Conservation (phyloP, 2,797 vertebrate genomes). For the Chloroceryle inda region DNA sequence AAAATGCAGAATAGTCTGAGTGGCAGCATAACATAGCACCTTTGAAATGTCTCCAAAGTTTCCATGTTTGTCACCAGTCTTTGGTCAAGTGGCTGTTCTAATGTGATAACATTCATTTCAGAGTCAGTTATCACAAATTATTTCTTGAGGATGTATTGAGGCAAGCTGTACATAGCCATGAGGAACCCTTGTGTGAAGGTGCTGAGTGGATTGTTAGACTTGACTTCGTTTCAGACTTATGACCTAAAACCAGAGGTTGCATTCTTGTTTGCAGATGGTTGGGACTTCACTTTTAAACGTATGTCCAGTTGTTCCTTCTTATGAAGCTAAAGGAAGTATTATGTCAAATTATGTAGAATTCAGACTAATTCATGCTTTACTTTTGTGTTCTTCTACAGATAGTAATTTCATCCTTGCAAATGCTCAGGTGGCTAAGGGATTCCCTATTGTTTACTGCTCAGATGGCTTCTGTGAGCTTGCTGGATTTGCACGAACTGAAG, state of each 20-base stretch:
- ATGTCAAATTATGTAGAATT: background rate
- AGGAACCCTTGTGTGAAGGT: background rate
- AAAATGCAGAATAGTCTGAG: background rate
- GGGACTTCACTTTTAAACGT: background rate
- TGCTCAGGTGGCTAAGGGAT: constrained; percentile 95
- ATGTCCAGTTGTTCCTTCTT: background rate
- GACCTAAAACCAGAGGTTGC: background rate
- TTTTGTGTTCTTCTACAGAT: constrained; percentile 82
- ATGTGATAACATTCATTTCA: background rate
- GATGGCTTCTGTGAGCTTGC: constrained; percentile 99
- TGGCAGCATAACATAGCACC: too few species aligned
- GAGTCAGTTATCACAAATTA: background rate
- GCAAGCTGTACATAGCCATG: background rate
- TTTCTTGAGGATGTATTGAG: background rate
- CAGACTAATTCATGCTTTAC: background rate
- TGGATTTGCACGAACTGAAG: constrained; percentile 93
- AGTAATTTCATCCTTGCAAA: constrained; percentile 99
- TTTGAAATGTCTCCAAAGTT: background rate
- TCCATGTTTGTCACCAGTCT: background rate
- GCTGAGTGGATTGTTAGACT: background rate
- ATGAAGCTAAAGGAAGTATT: background rate
- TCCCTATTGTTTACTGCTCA: constrained; percentile 98
- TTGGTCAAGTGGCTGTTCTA: background rate
- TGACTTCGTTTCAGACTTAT: background rate
- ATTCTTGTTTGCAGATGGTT: background rate